phyloP scores from a whole-genome alignment of 2,888 invertebrate species.

The Blomia tropicalis region DNA sequence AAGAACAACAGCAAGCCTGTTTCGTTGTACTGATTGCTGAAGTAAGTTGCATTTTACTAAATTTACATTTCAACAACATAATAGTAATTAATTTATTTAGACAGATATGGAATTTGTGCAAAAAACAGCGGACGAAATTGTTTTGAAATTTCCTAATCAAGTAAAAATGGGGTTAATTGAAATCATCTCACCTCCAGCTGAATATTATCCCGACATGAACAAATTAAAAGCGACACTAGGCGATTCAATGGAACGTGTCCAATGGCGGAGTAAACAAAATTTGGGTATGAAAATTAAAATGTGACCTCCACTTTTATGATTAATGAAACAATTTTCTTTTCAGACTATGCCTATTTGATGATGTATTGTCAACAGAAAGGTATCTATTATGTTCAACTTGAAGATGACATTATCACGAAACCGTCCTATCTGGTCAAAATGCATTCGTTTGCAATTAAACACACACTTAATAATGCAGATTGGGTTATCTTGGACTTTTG shows the following conservation, averaged over 20 bases:
- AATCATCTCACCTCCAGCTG: conserved; percentile 62
- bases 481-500: conserved; percentile 91
- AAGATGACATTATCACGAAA: conserved; percentile 82
- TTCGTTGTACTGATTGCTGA: conserved; percentile 77
- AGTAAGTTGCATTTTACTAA: conserved; percentile 27
- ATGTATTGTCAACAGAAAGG: conserved; percentile 74
- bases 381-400: conserved; percentile 71
- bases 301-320: not conserved
- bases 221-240: conserved; percentile 54
- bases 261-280: conserved; percentile 87
- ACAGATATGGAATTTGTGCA: conserved; percentile 58
- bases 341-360: conserved; percentile 80
- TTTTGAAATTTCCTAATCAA: conserved; percentile 53
- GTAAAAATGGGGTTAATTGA: conserved; percentile 67
- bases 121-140: conserved; percentile 56
- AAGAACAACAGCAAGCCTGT: conserved; percentile 56
- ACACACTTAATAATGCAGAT: conserved; percentile 52
- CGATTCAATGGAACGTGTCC: conserved; percentile 45
- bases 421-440: conserved; percentile 60
- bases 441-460: conserved; percentile 63
- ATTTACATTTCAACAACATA: not conserved
- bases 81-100: conserved; percentile 36
- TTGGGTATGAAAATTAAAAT: conserved; percentile 36
- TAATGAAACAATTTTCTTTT: no score
- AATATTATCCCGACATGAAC: conserved; percentile 74